phyloP scores from a whole-genome alignment of 2,888 invertebrate genomes.

The Lottia scabra region DNA sequence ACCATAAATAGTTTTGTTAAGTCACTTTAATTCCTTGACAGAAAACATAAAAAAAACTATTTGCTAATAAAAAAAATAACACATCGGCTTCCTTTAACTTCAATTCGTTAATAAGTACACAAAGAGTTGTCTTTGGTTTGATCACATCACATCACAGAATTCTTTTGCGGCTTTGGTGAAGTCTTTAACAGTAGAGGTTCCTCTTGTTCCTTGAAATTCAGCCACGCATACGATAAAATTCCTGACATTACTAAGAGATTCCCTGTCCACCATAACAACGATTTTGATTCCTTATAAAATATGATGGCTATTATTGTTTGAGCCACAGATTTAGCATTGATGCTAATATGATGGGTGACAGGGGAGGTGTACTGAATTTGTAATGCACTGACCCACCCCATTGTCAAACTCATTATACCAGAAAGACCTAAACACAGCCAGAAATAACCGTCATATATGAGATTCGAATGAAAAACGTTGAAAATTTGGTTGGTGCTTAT shows the following conservation, averaged over 20 bases:
- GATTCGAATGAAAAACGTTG: conserved; percentile 42
- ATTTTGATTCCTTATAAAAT: conserved; percentile 59
- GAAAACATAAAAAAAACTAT: too few relatives aligned
- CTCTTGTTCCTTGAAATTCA: conserved; percentile 35
- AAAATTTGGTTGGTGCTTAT: conserved; percentile 58
- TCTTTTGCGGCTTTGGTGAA: too few relatives aligned
- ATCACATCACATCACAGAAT: too few relatives aligned
- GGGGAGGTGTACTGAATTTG: conserved; percentile 68
- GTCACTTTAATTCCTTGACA: too few relatives aligned
- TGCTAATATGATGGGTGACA: conserved; percentile 67
- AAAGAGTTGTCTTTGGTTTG: too few relatives aligned
- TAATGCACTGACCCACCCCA: conserved; percentile 66
- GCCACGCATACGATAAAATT: conserved; percentile 59
- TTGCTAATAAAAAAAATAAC: too few relatives aligned
- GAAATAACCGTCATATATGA: conserved; percentile 38
- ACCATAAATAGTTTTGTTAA: too few relatives aligned
- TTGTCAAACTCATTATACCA: conserved; percentile 59
- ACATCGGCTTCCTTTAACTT: too few relatives aligned
- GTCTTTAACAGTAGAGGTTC: too few relatives aligned
- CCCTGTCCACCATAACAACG: conserved; percentile 66
- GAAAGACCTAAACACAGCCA: conserved; percentile 57
- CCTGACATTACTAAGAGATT: conserved; percentile 64
- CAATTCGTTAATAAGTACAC: too few relatives aligned
- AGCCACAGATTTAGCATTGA: conserved; percentile 66
- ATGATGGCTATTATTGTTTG: conserved; percentile 67